A percentile compares a stretch with the other conserved stretches of the same genome.
Conservation (phyloP, 2,797 vertebrate species). For the Morus bassanus region DNA sequence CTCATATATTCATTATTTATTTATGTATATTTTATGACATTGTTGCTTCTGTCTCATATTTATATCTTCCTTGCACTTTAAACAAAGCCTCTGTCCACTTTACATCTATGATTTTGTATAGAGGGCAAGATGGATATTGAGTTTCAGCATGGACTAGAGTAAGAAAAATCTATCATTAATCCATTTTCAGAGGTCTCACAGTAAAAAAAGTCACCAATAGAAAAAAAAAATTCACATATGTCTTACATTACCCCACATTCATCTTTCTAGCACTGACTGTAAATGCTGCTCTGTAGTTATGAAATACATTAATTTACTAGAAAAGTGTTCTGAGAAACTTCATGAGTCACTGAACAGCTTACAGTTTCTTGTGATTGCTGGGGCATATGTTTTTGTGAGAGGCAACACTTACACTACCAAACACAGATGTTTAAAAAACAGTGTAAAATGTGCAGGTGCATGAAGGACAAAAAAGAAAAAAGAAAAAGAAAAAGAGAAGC, state of each 20-base stretch:
- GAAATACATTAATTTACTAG: not conserved
- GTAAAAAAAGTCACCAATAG: not conserved
- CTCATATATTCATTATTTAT: not conserved
- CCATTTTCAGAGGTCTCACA: not conserved
- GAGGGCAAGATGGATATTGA: not conserved
- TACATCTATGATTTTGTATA: not conserved
- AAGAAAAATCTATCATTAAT: not conserved
- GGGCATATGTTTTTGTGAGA: not conserved
- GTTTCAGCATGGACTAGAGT: not conserved
- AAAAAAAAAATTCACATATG: not conserved
- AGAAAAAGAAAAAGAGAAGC: rapidly evolving
- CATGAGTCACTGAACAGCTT: not conserved
- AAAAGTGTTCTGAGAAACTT: not conserved
- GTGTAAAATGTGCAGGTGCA: not conserved
- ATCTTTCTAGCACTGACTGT: not conserved
- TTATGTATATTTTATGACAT: not conserved
- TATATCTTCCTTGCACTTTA: not conserved
- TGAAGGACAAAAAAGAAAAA: not conserved
- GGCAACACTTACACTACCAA: not conserved
- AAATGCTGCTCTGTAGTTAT: not conserved
- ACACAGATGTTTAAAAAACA: not conserved
- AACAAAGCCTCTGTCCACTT: not conserved
- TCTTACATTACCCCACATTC: not conserved
- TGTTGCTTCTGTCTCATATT: not conserved
- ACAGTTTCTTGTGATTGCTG: not conserved